Base-by-base conservation (phyloP, 1,140 invertebrate genomes). In the Himalopsyche phryganea region DNA sequence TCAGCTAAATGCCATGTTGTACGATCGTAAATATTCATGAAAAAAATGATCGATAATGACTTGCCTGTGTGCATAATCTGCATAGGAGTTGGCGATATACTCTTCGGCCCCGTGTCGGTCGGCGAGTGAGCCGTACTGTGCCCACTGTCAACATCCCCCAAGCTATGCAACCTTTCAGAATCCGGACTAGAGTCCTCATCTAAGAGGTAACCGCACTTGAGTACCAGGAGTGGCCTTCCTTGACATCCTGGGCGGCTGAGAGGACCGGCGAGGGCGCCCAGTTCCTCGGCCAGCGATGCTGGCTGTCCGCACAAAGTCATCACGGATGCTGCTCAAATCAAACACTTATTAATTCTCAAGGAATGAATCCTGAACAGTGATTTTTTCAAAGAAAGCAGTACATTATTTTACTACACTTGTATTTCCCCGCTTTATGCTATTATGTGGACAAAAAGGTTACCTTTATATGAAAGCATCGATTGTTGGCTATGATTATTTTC, bases 121-220 rank as follows among this genome's bases (percentile, higher is more conserved):
- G 91, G 91, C 0, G 91, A 93, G 71, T 94, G 91, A 18, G 90
- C 89, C 1, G 91, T 92, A 46, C 90, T 93, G 72, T 94, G 88
- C 6, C 91, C 92, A 60, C 91, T 94, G 67, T 94, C 92, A 10
- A 87, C 84, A 71, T 88, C 86, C 10, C 83, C 83, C 1, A 83
- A 70, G 64, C 87, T 87, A 53, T 89, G 84, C 64, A 90, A 78
- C 45, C 87, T 79, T 65, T 92, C 90, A n/a, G 88, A 91, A 65
- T 92, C 90, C 10, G 89, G 89, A 48, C 89, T 91, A 32, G 85
- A 87, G 65, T 91, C 89, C 68, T 89, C 88, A 65, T 92, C 88
- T 63, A 88, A 78, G 10, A 90, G 71, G 69, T 88, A 86, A 33
- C 83, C 81, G 63, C 85, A 89, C 70, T 90, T 91, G 50, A 90